Base-by-base conservation (phyloP, 2,797 vertebrate genomes). In the Cirrhinus molitorella region DNA sequence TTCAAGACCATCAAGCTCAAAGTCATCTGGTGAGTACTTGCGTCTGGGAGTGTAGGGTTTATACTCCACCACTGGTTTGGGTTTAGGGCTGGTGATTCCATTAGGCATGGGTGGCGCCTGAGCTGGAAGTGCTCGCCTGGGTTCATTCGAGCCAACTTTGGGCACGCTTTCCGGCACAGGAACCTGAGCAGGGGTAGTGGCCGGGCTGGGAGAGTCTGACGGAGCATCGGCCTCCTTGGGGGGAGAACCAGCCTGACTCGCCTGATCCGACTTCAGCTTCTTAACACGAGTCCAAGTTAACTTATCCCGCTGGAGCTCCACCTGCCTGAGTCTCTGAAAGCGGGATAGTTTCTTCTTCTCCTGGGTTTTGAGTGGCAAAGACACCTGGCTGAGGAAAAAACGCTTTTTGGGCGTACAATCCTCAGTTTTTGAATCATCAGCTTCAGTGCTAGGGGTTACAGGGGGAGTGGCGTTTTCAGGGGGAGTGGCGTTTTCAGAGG, bases 231-330 rank as follows among this genome's bases (percentile, higher is more conserved):
- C 3, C 55, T 87, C 45, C 51, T n/a, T n/a, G 8, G 70, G 43
- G 8, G 70, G 43, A n/a, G 63, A 31, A 8, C 45, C 45, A 1
- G 65, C 82, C 51, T 86, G 96, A 88, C 94, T 96, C 47, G 95
- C 92, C 80, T 97, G 96, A 88, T 97, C 97, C 19, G 95, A 95
- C 92, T 99, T 99, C 14, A 97, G 93, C 85, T 99, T 96, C 91
- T 98, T 99, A 75, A 99, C 96, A 87, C 97, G 97, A 31, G 97
- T 97, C 98, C 98, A 99, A 31, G 97, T 99, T 91, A 96, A 93
- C 82, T 95, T 95, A 84, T 96, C 95, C 81, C 95, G 91, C 89
- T 95, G 94, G 28, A 99, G 92, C 43, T 96, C 95, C 1, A 95
- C 94, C 90, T 96, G 95, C 77, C 95, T 89, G 4, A 96, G 86